Evolutionary conservation across 1,140 invertebrate species (phyloP).

Genomic region (Myzus persicae): DNA sequence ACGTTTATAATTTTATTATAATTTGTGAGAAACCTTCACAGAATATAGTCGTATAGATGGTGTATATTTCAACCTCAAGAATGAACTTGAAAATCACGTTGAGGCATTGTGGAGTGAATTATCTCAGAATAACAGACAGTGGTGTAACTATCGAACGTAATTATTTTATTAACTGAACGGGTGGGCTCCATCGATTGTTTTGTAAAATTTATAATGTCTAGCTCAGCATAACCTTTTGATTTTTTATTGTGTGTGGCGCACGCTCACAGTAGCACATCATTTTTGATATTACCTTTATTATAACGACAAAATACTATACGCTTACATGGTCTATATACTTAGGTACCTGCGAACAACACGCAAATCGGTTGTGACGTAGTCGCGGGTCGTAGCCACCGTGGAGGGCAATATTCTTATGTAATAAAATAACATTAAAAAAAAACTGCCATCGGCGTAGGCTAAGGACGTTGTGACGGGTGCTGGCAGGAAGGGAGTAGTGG

Average conservation of each 20-base stretch:
- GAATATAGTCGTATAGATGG: too few species aligned
- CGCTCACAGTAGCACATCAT: not conserved
- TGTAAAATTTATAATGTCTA: not conserved
- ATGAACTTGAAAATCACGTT: not conserved
- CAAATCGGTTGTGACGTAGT: not conserved
- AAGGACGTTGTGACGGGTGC: not conserved
- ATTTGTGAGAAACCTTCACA: too few species aligned
- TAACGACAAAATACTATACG: not conserved
- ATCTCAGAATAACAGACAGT: not conserved
- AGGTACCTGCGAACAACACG: not conserved
- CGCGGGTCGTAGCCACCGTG: not conserved
- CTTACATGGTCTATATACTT: not conserved
- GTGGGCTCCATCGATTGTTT: not conserved
- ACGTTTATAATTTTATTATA: too few species aligned
- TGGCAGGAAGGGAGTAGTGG: not conserved
- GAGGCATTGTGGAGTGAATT: not conserved
- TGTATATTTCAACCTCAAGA: not conserved
- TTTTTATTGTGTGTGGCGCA: not conserved
- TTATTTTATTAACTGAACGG: not conserved
- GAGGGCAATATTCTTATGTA: not conserved
- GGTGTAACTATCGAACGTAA: not conserved
- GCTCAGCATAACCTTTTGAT: not conserved
- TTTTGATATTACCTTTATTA: not conserved
- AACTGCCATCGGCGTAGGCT: not conserved
- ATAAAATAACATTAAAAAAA: constrained; percentile 8